Base-by-base conservation (phyloP, 2,113 vertebrate genomes). In the Urocynchramus pylzowi region DNA sequence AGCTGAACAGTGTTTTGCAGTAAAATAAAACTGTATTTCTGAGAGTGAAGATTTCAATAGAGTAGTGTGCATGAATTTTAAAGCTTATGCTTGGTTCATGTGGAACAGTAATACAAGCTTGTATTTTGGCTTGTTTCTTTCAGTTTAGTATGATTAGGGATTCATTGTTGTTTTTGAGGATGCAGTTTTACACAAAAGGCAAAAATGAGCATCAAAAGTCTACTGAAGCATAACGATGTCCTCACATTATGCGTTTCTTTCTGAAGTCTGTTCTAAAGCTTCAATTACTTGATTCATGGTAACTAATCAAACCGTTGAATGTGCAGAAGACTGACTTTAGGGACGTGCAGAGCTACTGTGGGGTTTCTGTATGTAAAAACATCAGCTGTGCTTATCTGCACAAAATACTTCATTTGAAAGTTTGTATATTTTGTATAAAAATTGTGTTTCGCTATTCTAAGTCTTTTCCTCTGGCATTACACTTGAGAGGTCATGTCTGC, bases 201-300 rank as follows among this genome's bases (percentile, higher is more conserved):
- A 54, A 68, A 71, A 64, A 35, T 30, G 50, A 84, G 22, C 53
- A 41, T 60, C 52, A 39, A 24, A 70, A 79, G 9, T 61, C 49
- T 60, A 42, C 44, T 39, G 64, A n/a, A 86, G 33, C 14, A 3
- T 59, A 10, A 26, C 63, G 7, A 42, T 79, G 14, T 61, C 30
- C 10, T 83, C 74, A 71, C 0, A 2, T 56, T 78, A 13, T 28
- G 10, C 39, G 1, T 20, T 1, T 73, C 20, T 49, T 28, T 63
- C 22, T 54, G 49, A 86, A 56, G 28, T 82, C 19, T 70, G 7
- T 67, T 90, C 21, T 50, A 41, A 77, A 61, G 35, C 56, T 84
- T 81, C n/a, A 41, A 6, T 84, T 42, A 44, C 19, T 59, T 59
- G 24, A n/a, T 61, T 74, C 6, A 26, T 0, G 0, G 8, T 61